phyloP scores from a whole-genome alignment of 2,113 vertebrate species.

The Anolis sagrei region DNA sequence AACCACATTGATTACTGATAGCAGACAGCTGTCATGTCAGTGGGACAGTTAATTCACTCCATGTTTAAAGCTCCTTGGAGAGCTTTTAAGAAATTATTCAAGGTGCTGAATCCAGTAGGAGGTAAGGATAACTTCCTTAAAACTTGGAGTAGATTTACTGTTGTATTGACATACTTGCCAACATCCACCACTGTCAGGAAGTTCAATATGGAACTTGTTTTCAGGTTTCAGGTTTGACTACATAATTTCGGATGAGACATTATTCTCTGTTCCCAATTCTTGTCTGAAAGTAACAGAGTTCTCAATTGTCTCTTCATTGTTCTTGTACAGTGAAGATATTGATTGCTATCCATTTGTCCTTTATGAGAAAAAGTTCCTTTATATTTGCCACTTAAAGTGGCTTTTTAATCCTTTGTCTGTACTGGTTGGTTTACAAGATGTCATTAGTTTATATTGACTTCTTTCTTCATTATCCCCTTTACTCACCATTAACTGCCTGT shows the following conservation, averaged over 20 bases:
- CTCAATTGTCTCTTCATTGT: not conserved
- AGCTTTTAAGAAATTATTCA: too few species aligned
- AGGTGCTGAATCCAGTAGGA: too few species aligned
- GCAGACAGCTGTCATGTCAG: too few species aligned
- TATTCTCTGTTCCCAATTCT: not conserved
- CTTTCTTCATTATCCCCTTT: not conserved
- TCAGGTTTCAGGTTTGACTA: not conserved
- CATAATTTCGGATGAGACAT: not conserved
- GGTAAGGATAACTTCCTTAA: too few species aligned
- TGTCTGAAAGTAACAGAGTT: not conserved
- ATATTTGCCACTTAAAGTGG: not conserved
- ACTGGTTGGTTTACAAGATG: fast-evolving
- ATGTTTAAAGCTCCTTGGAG: too few species aligned
- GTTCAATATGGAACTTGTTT: not conserved
- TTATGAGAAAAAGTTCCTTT: not conserved
- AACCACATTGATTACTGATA: not conserved
- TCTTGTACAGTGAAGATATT: not conserved
- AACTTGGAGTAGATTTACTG: too few species aligned
- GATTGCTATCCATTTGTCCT: conserved; percentile 6
- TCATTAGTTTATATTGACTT: conserved; percentile 3
- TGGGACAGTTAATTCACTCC: too few species aligned
- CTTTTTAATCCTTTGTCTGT: not conserved
- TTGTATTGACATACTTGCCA: too few species aligned
- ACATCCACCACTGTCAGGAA: too few species aligned
- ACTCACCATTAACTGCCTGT: not conserved